phyloP scores from a whole-genome alignment of 2,113 vertebrate genomes.

The Odontesthes bonariensis region DNA sequence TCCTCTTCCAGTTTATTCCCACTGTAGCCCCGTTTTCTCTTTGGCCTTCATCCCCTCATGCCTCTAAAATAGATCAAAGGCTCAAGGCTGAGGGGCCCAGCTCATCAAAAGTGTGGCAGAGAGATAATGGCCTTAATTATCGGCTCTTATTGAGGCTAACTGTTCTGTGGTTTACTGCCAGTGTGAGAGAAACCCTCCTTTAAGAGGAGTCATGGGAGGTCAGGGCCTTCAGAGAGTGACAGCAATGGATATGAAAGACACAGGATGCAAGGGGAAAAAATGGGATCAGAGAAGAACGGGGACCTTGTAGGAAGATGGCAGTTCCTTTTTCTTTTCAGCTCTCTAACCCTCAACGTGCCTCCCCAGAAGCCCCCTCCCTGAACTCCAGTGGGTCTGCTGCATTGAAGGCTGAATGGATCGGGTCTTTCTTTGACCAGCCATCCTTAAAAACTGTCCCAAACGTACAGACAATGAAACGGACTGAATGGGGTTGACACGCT shows the following conservation, averaged over 20 bases:
- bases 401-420: constrained; percentile 48
- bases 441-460: constrained; percentile 50
- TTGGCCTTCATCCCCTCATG: constrained; percentile 14
- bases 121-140: constrained; percentile 76
- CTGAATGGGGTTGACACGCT: constrained; percentile 43
- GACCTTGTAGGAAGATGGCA: constrained; percentile 52
- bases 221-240: constrained; percentile 54
- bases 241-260: constrained; percentile 41
- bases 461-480: constrained; percentile 41
- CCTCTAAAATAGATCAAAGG: constrained; percentile 74
- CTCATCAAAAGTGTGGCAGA: constrained; percentile 74
- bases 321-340: constrained; percentile 58
- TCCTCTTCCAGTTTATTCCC: constrained; percentile 10
- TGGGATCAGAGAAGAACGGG: constrained; percentile 33
- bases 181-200: constrained; percentile 44
- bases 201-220: constrained; percentile 60
- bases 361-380: constrained; percentile 22
- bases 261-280: constrained; percentile 10
- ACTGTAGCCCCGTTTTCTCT: constrained; percentile 11
- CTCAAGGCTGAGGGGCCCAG: constrained; percentile 41
- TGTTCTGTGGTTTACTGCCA: constrained; percentile 42
- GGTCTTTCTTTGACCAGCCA: constrained; percentile 61
- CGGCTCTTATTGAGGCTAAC: constrained; percentile 70
- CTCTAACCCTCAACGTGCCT: constrained; percentile 7
- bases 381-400: constrained; percentile 19